phyloP scores from a whole-genome alignment of 2,797 vertebrate species.

The Cottoperca gobio region DNA sequence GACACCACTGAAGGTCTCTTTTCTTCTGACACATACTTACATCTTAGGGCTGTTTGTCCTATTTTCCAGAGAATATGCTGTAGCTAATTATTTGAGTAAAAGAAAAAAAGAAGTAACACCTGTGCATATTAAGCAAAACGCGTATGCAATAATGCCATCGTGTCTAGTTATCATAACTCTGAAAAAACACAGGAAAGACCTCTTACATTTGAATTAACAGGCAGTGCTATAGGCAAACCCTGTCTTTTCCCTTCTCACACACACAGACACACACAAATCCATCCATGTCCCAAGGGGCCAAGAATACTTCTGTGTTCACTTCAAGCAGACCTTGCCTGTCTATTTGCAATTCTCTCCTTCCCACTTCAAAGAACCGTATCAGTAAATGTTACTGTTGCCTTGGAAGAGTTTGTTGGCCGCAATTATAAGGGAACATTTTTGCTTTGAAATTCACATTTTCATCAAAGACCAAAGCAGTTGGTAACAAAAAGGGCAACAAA shows the following conservation, averaged over 20 bases:
- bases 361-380: slow-evolving; percentile 65
- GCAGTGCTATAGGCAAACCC: slow-evolving; percentile 14
- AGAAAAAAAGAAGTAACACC: slow-evolving; percentile 16
- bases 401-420: slow-evolving; percentile 45
- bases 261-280: slow-evolving; percentile 23
- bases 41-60: not conserved
- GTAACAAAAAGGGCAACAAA: slow-evolving; percentile 4
- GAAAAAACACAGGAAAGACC: slow-evolving; percentile 16
- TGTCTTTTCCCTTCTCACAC: slow-evolving; percentile 1
- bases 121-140: not conserved
- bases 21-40: not conserved
- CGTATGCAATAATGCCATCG: slow-evolving; percentile 7
- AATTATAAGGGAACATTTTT: slow-evolving; percentile 37
- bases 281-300: slow-evolving; percentile 52
- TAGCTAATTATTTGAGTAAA: slow-evolving; percentile 7
- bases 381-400: slow-evolving; percentile 44
- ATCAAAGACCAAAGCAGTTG: slow-evolving; percentile 20
- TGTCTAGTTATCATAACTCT: not conserved
- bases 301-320: slow-evolving; percentile 49
- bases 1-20: not conserved
- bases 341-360: slow-evolving; percentile 48
- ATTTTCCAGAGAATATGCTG: not conserved
- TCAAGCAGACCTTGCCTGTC: slow-evolving; percentile 57
- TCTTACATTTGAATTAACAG: slow-evolving; percentile 9
- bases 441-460: slow-evolving; percentile 38